Evolutionary conservation across 35 echinoderm and acorn worm genomes (phyloP).

Genomic region (Eucidaris tribuloides): DNA sequence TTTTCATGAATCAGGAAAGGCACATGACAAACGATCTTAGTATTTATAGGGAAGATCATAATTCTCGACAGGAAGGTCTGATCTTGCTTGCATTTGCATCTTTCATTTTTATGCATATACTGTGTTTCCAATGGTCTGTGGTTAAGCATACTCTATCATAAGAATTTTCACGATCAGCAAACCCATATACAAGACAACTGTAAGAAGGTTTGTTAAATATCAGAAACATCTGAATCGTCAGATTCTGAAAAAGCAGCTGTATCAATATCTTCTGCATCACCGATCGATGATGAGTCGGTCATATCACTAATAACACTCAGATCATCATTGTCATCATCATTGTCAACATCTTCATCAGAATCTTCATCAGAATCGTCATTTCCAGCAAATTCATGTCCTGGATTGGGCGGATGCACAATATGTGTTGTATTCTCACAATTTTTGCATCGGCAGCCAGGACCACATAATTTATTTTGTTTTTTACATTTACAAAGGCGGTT

Average conservation of each 20-base stretch:
- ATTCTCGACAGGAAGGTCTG: too few relatives aligned
- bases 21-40: too few relatives aligned
- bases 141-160: too few relatives aligned
- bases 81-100: too few relatives aligned
- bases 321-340: constrained; percentile 1
- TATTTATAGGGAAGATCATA: too few relatives aligned
- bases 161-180: too few relatives aligned
- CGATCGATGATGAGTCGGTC: neutral
- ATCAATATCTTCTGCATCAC: neutral
- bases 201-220: too few relatives aligned
- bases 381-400: neutral
- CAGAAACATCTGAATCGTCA: neutral
- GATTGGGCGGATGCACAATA: too few relatives aligned
- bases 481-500: constrained; percentile 27
- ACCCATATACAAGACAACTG: too few relatives aligned
- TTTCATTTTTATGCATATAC: too few relatives aligned
- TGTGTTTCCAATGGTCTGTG: too few relatives aligned
- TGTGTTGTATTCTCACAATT: constrained; percentile 2
- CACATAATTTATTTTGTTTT: neutral
- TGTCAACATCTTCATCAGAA: neutral
- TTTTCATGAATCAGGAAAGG: too few relatives aligned
- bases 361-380: neutral
- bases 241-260: neutral
- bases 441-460: constrained; percentile 25
- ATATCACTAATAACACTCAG: neutral